phyloP scores from a whole-genome alignment of 2,888 invertebrate species.

The Chymomyza fuscimana region DNA sequence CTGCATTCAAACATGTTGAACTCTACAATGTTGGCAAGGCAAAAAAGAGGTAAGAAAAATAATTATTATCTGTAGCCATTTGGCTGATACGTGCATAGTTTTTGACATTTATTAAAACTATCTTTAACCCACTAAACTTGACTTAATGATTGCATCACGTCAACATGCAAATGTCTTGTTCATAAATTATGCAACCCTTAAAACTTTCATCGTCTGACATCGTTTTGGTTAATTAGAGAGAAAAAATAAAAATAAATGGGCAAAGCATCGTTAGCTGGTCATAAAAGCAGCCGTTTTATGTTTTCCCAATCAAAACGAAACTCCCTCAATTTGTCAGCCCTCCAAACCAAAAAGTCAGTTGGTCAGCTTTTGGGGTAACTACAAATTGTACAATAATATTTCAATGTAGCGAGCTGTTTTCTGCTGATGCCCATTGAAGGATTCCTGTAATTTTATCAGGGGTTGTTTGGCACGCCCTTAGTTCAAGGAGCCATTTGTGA shows the following conservation, averaged over 20 bases:
- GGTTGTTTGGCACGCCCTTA: too few relatives aligned
- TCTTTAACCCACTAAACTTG: background rate
- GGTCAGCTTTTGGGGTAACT: background rate
- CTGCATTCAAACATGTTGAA: constrained; percentile 95
- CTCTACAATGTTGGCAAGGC: constrained; percentile 96
- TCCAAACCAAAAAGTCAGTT: background rate
- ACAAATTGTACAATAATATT: too few relatives aligned
- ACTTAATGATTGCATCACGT: background rate
- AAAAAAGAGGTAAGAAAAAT: constrained; percentile 90
- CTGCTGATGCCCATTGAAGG: too few relatives aligned
- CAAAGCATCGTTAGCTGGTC: background rate
- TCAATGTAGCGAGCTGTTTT: too few relatives aligned
- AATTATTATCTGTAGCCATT: background rate
- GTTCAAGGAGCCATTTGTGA: too few relatives aligned
- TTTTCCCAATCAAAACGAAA: background rate
- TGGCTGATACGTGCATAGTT: constrained; percentile 13
- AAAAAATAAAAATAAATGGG: background rate
- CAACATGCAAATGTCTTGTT: background rate
- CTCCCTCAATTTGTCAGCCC: background rate
- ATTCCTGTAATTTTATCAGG: too few relatives aligned
- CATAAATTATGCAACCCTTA: background rate
- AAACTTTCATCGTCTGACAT: background rate
- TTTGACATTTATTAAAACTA: background rate
- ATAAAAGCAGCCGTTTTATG: background rate
- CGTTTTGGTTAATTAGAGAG: background rate